phyloP scores from a whole-genome alignment of 2,888 invertebrate genomes.

The Ceraclea dissimilis region DNA sequence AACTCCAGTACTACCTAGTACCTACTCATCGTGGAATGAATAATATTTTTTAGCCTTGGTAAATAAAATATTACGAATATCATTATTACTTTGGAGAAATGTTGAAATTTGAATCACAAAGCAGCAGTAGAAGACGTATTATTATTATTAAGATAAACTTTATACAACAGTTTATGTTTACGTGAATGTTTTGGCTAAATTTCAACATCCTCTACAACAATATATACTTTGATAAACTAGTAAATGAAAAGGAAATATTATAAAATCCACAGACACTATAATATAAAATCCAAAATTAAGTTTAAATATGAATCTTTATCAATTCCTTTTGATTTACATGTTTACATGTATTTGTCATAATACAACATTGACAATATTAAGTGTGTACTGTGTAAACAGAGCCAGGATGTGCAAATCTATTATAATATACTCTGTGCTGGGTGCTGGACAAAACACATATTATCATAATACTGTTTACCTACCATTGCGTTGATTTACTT shows the following conservation, averaged over 20 bases:
- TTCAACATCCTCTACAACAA: background rate
- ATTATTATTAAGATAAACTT: background rate
- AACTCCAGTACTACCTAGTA: background rate
- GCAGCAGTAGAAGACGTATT: background rate
- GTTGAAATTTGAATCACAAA: background rate
- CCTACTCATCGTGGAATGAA: background rate
- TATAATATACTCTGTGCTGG: constrained; percentile 21
- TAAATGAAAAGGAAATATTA: constrained; percentile 1
- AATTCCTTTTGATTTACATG: too few species aligned
- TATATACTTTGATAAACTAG: background rate
- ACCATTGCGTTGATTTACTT: constrained; percentile 11
- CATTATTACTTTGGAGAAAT: background rate
- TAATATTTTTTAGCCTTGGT: background rate
- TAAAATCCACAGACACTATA: background rate
- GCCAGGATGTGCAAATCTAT: constrained; percentile 20
- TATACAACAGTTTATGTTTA: background rate
- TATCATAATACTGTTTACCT: constrained; percentile 8
- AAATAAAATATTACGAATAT: background rate
- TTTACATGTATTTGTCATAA: background rate
- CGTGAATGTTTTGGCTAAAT: background rate
- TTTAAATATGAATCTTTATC: too few species aligned
- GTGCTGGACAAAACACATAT: constrained; percentile 18
- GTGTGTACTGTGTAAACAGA: constrained; percentile 2
- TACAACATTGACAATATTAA: background rate
- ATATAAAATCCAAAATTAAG: too few species aligned